phyloP scores from a whole-genome alignment of 2,888 invertebrate species.

The Pseudococcus jackbeardsleyi region DNA sequence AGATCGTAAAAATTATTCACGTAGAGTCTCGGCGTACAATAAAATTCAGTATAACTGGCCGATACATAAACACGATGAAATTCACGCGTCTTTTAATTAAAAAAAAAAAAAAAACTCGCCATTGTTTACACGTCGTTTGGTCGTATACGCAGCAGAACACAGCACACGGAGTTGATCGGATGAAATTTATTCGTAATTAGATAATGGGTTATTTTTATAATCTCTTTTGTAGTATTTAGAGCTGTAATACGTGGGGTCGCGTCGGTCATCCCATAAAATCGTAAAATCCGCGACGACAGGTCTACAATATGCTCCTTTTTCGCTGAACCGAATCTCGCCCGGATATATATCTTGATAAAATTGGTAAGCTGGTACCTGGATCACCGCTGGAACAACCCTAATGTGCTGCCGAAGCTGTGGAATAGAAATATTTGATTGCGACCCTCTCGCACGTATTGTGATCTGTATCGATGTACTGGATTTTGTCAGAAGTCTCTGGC shows the following conservation, averaged over 20 bases:
- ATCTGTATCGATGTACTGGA: too few species aligned
- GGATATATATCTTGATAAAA: too few species aligned
- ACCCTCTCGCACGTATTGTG: too few species aligned
- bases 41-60: not conserved
- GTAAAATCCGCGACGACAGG: too few species aligned
- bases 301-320: too few species aligned
- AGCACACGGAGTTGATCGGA: not conserved
- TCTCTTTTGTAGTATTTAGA: not conserved
- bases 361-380: too few species aligned
- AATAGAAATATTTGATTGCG: too few species aligned
- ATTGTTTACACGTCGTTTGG: not conserved
- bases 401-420: too few species aligned
- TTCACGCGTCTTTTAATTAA: not conserved
- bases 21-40: not conserved
- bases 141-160: not conserved
- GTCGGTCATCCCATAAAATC: not conserved
- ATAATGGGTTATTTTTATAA: slow-evolving; percentile 20
- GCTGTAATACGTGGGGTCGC: not conserved
- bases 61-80: not conserved
- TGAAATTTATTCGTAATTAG: slow-evolving; percentile 11
- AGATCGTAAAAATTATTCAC: not conserved
- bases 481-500: too few species aligned
- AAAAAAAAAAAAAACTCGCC: not conserved
- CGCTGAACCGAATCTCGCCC: too few species aligned
- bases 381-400: too few species aligned